These are phyloP conservation scores for Chironomus riparius DNA, from an alignment of 2,888 invertebrate species.

Conservation along the genomic window DNA sequence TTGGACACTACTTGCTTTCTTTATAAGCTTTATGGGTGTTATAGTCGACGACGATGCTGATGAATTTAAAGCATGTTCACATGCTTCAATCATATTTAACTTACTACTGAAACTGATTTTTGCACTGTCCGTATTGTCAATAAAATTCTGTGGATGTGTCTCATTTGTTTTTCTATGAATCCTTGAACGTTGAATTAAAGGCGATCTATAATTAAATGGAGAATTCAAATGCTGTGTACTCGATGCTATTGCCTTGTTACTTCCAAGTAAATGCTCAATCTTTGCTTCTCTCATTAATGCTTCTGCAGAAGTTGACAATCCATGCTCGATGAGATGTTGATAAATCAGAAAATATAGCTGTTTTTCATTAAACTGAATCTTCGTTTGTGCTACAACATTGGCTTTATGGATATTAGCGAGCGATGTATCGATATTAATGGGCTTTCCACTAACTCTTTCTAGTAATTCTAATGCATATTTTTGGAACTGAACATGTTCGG, in stretches of 20 bases:
- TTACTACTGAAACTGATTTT: neutral
- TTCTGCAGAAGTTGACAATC: slow-evolving; percentile 61
- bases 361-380: slow-evolving; percentile 87
- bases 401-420: slow-evolving; percentile 84
- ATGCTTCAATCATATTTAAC: neutral
- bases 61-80: neutral
- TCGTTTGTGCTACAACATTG: slow-evolving; percentile 92
- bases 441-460: slow-evolving; percentile 83
- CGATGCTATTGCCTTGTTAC: slow-evolving; percentile 35
- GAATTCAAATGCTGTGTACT: slow-evolving; percentile 35
- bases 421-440: slow-evolving; percentile 79
- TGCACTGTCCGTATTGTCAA: neutral
- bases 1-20: slow-evolving; percentile 31
- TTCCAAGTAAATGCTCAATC: slow-evolving; percentile 37
- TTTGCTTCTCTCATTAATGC: slow-evolving; percentile 68
- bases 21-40: slow-evolving; percentile 37
- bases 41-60: slow-evolving; percentile 19
- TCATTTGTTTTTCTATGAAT: slow-evolving; percentile 6
- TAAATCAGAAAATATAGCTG: slow-evolving; percentile 88
- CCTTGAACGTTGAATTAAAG: slow-evolving; percentile 25
- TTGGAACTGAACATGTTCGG: slow-evolving; percentile 92
- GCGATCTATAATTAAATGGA: slow-evolving; percentile 36
- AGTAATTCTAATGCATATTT: slow-evolving; percentile 85
- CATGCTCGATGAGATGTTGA: slow-evolving; percentile 73
- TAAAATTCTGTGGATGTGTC: neutral